Conservation (phyloP, 2,797 vertebrate species). For the Knipowitschia caucasica region DNA sequence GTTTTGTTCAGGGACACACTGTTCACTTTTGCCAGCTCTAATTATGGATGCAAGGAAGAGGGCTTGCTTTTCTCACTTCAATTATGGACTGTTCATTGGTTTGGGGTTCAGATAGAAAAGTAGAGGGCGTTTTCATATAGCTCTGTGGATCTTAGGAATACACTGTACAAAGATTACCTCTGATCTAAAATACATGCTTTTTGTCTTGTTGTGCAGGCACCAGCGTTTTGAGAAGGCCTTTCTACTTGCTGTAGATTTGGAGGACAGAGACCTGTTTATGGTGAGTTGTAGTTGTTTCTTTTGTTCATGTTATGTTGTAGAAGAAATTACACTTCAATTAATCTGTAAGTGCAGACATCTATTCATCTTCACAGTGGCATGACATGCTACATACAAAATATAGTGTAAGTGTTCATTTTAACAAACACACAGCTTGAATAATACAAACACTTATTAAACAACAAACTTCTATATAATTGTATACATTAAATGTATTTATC, state of each 20-base stretch:
- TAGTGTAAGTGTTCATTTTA: no score
- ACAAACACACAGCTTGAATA: no score
- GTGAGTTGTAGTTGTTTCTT: conserved; percentile 50
- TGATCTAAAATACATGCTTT: conserved; percentile 4
- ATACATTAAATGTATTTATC: neutral
- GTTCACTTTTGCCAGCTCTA: conserved; percentile 40
- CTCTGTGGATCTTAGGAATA: neutral
- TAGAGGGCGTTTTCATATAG: conserved; percentile 3
- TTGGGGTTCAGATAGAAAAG: conserved; percentile 6
- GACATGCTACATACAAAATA: no score
- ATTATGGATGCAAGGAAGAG: conserved; percentile 47
- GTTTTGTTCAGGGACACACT: conserved; percentile 49
- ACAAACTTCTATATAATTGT: no score
- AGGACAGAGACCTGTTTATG: conserved; percentile 89
- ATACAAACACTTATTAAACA: no score
- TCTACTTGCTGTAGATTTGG: conserved; percentile 91
- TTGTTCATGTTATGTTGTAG: neutral
- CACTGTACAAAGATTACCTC: conserved; percentile 1
- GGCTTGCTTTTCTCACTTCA: conserved; percentile 41
- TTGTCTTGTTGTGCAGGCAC: conserved; percentile 69
- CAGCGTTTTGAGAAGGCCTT: conserved; percentile 96
- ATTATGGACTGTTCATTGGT: conserved; percentile 38
- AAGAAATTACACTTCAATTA: neutral
- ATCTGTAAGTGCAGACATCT: no score
- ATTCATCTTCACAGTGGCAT: no score